phyloP scores from a whole-genome alignment of 2,113 vertebrate species.

The Pteropus alecto region DNA sequence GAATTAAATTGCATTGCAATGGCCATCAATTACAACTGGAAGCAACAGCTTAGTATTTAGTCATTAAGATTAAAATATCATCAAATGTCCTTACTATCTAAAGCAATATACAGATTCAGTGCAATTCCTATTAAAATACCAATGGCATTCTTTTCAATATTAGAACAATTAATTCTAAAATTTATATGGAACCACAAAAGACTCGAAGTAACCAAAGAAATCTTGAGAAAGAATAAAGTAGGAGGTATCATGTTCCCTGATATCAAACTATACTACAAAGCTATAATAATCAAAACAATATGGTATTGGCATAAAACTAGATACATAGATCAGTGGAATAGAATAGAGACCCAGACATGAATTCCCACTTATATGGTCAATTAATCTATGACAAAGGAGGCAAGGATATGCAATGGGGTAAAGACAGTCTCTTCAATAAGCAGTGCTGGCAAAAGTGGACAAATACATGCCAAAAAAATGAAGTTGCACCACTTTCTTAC shows the following conservation, averaged over 20 bases:
- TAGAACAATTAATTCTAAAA: not conserved
- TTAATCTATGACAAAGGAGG: not conserved
- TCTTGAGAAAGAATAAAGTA: not conserved
- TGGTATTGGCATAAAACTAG: not conserved
- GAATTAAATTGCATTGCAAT: not conserved
- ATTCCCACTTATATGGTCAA: not conserved
- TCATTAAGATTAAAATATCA: not conserved
- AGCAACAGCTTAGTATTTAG: not conserved
- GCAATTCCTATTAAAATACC: not conserved
- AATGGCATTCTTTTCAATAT: not conserved
- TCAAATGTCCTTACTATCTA: not conserved
- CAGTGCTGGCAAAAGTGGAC: not conserved
- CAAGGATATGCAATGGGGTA: too few species aligned
- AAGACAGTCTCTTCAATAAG: too few species aligned
- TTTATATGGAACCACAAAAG: not conserved
- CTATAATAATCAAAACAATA: not conserved
- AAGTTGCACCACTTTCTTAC: not conserved
- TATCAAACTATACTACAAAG: not conserved
- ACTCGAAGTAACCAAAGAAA: not conserved
- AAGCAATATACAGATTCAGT: not conserved
- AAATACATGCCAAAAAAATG: not conserved
- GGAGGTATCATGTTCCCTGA: not conserved
- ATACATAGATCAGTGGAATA: not conserved
- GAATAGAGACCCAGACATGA: not conserved
- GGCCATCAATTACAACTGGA: not conserved